phyloP scores from a whole-genome alignment of 2,888 invertebrate genomes.

The Megaustenia siamemsis region DNA sequence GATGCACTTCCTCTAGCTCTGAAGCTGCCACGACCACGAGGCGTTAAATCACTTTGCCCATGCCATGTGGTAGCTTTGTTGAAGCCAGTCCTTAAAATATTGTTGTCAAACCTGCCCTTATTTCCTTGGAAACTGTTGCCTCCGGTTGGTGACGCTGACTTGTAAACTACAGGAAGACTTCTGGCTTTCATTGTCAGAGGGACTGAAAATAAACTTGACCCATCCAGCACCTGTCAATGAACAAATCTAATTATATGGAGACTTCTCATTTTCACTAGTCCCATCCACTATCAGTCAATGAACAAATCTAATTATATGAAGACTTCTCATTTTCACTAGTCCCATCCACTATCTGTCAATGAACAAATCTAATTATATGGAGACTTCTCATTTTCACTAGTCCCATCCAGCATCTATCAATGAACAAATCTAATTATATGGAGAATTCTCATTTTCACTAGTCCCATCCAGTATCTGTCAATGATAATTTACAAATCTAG shows the following conservation, averaged over 20 bases:
- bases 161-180: conserved; percentile 25
- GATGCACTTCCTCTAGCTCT: conserved; percentile 6
- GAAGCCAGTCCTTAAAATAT: conserved; percentile 35
- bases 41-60: conserved; percentile 30
- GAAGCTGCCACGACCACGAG: conserved; percentile 36
- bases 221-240: conserved; percentile 37
- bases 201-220: conserved; percentile 33
- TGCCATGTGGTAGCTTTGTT: conserved; percentile 42
- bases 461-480: too few species aligned
- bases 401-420: too few species aligned
- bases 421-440: too few species aligned
- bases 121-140: not conserved
- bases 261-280: too few species aligned
- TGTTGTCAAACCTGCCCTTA: conserved; percentile 29
- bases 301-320: too few species aligned
- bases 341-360: too few species aligned
- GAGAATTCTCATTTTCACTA: too few species aligned
- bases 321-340: too few species aligned
- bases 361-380: too few species aligned
- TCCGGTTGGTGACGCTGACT: not conserved
- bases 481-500: too few species aligned
- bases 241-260: not conserved
- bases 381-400: too few species aligned
- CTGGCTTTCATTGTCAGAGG: conserved; percentile 34
- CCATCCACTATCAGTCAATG: too few species aligned